Evolutionary conservation across 1,140 invertebrate genomes (phyloP), one percentile per base, ranked within the genome.

Genomic region (Pseudomyrmex dendroicus): DNA sequence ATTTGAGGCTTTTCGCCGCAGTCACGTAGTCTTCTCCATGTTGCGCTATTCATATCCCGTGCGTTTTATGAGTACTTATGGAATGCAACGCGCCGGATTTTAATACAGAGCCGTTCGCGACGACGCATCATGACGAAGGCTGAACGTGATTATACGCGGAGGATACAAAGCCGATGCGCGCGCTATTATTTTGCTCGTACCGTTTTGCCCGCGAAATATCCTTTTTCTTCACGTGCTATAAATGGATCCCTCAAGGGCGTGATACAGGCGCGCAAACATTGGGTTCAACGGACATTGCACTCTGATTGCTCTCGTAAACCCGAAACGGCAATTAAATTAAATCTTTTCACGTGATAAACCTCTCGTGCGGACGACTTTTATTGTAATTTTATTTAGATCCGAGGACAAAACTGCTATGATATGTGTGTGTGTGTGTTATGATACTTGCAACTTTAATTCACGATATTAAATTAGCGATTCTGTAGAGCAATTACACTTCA

Each of bases 261-360:
- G 56, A 57, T 59, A 20, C 70, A 15, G 46, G 35, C 48, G 10
- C 66, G 72, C 61, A 67, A 74, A 46, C 57, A 72, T 82, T 84
- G 82, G 62, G 77, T 84, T 63, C 46, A n/a, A 46, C 76, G 86
- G 86, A 46, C 86, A 56, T 82, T 85, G 86, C 86, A 88, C 86
- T 35, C 35, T 48, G 22, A 35, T 48, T 17, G 72, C 54, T 44
- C 54, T 44, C 44, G n/a, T 59, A 48, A 25, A 10, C 54, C 25
- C 54, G 46, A 12, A 52, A 25, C 13, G 4, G 13, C 8, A 72
- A 83, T 59, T 64, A 86, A 83, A 76, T 86, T 63, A 61, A 86
- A 48, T 13, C 46, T 7, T 44, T n/a, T 1, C 20, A 25, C 46
- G 4, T 10, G 44, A 80, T 50, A 59, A 70, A 57, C 20, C 1